Evolutionary conservation across 2,888 invertebrate species (phyloP).

Genomic region (Ctena decussata): DNA sequence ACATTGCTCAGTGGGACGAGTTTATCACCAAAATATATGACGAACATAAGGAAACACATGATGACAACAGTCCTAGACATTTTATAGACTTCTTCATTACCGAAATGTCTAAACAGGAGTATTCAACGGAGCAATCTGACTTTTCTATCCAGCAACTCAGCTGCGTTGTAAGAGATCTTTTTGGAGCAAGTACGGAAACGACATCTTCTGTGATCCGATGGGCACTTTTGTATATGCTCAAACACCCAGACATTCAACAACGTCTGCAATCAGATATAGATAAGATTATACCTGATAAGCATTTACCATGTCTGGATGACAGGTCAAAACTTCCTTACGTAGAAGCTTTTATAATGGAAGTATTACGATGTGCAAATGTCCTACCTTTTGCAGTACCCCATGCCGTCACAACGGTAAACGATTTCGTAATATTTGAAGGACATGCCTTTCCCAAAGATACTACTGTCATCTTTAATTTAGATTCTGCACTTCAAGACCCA

Average conservation of each 20-base stretch:
- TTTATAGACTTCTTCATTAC: conserved; percentile 55
- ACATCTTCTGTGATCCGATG: conserved; percentile 53
- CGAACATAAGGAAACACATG: conserved; percentile 46
- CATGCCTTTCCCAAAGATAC: conserved; percentile 75
- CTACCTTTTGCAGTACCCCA: conserved; percentile 82
- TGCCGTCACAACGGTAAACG: conserved; percentile 47
- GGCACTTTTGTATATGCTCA: conserved; percentile 43
- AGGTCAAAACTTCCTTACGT: conserved; percentile 47
- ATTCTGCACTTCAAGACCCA: conserved; percentile 51
- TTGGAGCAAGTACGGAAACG: conserved; percentile 61
- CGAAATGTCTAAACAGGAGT: conserved; percentile 26
- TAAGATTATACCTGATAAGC: conserved; percentile 15
- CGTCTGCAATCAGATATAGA: background rate
- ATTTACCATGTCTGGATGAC: conserved; percentile 33
- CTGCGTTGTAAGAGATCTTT: conserved; percentile 45
- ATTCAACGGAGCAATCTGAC: background rate
- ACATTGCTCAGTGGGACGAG: background rate
- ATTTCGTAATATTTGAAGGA: conserved; percentile 72
- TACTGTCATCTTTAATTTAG: conserved; percentile 61
- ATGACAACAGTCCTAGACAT: conserved; percentile 46
- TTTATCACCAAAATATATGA: conserved; percentile 18
- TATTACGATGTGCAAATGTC: conserved; percentile 84
- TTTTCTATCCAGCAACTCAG: conserved; percentile 1
- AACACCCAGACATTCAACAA: background rate
- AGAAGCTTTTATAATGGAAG: conserved; percentile 72